Evolutionary conservation across 2,113 vertebrate genomes (phyloP).

Genomic region (Lontra canadensis): DNA sequence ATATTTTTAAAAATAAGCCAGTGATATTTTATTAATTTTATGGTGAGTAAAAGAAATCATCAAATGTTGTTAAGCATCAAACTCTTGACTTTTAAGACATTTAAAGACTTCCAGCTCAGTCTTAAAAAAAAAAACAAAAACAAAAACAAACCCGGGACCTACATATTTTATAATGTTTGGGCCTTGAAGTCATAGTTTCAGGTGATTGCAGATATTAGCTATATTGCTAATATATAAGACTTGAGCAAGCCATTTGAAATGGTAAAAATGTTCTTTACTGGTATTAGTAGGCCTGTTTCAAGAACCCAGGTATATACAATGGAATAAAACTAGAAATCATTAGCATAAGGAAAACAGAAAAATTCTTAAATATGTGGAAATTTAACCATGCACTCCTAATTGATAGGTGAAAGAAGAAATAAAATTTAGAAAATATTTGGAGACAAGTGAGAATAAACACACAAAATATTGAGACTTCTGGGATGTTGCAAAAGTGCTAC

Average conservation of each 20-base stretch:
- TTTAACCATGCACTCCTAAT: neutral
- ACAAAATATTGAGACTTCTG: neutral
- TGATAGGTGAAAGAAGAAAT: neutral
- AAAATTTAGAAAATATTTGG: neutral
- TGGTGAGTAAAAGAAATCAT: neutral
- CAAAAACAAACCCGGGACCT: neutral
- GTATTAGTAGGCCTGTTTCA: neutral
- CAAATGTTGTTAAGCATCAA: neutral
- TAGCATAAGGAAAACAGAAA: neutral
- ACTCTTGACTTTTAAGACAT: neutral
- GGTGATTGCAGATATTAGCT: neutral
- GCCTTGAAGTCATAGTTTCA: neutral
- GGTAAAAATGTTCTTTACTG: neutral
- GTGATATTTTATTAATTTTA: neutral
- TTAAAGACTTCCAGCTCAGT: neutral
- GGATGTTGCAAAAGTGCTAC: neutral
- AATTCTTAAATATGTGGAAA: neutral
- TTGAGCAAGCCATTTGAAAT: neutral
- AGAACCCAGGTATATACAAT: neutral
- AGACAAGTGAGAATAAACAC: neutral
- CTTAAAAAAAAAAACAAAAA: neutral
- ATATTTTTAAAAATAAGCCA: neutral
- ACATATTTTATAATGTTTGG: neutral
- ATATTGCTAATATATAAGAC: neutral
- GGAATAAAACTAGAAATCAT: slow-evolving; percentile 31